Percentiles rank a stretch among this genome's conserved stretches.
These are phyloP conservation scores for Elanoides forficatus DNA, from an alignment of 2,113 vertebrate species.

Conservation along the genomic window DNA sequence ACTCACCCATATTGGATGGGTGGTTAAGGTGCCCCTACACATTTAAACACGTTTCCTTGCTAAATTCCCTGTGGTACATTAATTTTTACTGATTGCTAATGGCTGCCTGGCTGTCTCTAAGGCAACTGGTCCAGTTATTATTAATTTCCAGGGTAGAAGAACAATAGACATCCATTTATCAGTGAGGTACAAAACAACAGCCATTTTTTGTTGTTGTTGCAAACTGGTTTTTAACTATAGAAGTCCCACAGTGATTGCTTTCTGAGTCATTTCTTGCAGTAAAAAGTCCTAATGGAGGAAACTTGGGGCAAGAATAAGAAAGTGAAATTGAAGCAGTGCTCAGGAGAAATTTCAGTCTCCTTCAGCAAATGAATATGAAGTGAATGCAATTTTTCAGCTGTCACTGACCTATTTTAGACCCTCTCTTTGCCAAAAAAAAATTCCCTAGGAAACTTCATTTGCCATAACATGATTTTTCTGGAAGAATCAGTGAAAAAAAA, in stretches of 20 bases:
- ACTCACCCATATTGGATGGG: neutral
- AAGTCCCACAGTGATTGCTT: neutral
- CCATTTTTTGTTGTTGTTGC: neutral
- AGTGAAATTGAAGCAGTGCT: neutral
- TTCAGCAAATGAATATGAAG: neutral
- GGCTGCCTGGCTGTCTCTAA: slow-evolving; percentile 40
- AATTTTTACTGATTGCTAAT: slow-evolving; percentile 59
- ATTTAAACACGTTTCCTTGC: slow-evolving; percentile 6
- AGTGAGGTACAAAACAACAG: neutral
- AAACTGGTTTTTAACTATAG: neutral
- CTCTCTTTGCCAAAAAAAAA: neutral
- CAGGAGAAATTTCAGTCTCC: slow-evolving; percentile 20
- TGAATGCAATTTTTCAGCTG: slow-evolving; percentile 27
- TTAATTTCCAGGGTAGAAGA: slow-evolving; percentile 39
- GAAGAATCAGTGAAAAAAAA: neutral
- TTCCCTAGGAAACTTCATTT: neutral
- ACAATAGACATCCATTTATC: slow-evolving; percentile 49
- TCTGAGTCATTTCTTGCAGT: neutral
- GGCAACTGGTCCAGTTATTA: slow-evolving; percentile 47
- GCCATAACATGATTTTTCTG: slow-evolving; percentile 20
- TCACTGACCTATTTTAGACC: slow-evolving; percentile 36
- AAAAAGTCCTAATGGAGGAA: neutral
- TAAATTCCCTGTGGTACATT: slow-evolving; percentile 47
- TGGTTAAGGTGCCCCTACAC: neutral
- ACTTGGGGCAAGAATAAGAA: neutral